These are phyloP conservation scores for Aythya fuligula DNA, from an alignment of 2,797 vertebrate genomes.

Conservation along the genomic window DNA sequence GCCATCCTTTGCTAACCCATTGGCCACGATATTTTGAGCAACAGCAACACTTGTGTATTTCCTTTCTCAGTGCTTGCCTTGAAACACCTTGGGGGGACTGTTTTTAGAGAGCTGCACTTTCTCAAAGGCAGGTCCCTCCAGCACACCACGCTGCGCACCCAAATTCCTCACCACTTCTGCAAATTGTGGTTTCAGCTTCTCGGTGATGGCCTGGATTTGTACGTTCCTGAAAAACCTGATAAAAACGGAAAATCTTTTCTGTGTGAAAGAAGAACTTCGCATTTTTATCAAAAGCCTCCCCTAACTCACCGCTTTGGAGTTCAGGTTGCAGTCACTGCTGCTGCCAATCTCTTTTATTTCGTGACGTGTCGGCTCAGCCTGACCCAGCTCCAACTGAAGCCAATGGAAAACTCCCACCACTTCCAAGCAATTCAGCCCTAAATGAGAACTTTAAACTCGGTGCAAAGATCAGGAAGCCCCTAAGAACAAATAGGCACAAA, in stretches of 20 bases:
- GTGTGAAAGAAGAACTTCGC: accelerated
- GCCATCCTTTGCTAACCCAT: not conserved
- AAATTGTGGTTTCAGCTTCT: not conserved
- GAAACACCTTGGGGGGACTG: not conserved
- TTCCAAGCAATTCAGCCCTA: not conserved
- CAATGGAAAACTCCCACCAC: not conserved
- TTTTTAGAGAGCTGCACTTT: constrained; percentile 17
- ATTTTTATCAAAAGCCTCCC: not conserved
- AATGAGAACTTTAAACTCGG: not conserved
- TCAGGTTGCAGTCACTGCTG: not conserved
- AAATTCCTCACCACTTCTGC: not conserved
- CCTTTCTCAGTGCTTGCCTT: not conserved
- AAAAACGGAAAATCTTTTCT: not conserved
- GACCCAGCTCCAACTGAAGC: not conserved
- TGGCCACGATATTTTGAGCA: not conserved
- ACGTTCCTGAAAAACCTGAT: not conserved
- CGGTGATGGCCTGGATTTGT: not conserved
- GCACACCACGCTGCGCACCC: accelerated
- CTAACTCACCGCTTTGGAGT: not conserved
- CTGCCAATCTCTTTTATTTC: not conserved
- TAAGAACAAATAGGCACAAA: not conserved
- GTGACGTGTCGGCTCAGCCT: accelerated
- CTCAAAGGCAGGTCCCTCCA: not conserved
- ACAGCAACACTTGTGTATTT: not conserved
- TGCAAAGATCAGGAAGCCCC: not conserved